Evolutionary conservation across 2,113 vertebrate genomes (phyloP), one percentile per base, ranked within the genome.

Genomic region (Pan paniscus): DNA sequence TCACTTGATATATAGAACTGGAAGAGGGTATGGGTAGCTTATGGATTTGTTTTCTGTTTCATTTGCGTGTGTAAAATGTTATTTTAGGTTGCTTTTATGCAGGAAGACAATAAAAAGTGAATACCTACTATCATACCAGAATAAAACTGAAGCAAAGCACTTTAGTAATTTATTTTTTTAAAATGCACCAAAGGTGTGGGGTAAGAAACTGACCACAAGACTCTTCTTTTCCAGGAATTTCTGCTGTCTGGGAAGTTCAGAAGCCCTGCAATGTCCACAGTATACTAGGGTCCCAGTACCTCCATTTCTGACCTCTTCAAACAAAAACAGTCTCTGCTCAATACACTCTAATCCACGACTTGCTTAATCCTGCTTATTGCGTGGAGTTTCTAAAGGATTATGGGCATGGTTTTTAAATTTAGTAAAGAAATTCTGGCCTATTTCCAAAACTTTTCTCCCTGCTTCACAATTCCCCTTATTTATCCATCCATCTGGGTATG

Each of bases 401-500:
- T 98, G 98, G 98, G 98, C 98, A 98, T 95, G 98, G 98, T 98
- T 99, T 99, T 98, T 98, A 99, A 98, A 98, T 98, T 97, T 98
- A 93, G 97, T 98, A 98, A 98, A 99, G 99, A 99, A 99, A 99
- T 98, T 98, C 98, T 98, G 99, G 94, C 98, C 99, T 99, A 98
- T 97, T 99, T 99, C 98, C 98, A 97, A 96, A 95, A 97, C 81
- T 55, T 94, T 18, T 89, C 30, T 89, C 16, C 35, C 20, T 22
- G 83, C 93, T 93, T 91, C 86, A 38, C 86, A 96, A 48, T 0
- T 0, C 89, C 92, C 93, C 61, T 57, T 40, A 68, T 30, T 17
- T 70, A n/a, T 70, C 89, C 96, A 1, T 84, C 68, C 0, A 91
- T 64, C 78, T 38, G 0, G 30, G 20, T 23, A 43, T 48, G 0